phyloP scores from a whole-genome alignment of 2,888 invertebrate species.

The Synergus laeviventris region DNA sequence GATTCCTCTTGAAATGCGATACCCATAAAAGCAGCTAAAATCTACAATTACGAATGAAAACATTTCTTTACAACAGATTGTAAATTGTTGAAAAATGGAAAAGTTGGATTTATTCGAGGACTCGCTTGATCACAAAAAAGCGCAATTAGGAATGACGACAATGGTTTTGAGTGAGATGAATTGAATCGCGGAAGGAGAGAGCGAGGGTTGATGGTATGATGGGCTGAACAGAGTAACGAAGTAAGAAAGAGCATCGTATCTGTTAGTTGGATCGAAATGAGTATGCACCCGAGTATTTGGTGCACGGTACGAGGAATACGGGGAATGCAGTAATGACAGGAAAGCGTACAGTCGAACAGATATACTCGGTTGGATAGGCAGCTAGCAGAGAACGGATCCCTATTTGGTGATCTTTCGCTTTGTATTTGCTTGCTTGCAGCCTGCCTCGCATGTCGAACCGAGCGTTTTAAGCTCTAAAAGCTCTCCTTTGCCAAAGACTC shows the following conservation, averaged over 20 bases:
- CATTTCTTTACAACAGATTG: not conserved
- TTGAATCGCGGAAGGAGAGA: slow-evolving; percentile 10
- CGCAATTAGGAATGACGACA: not conserved
- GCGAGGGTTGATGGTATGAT: not conserved
- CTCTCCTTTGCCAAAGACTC: slow-evolving; percentile 60
- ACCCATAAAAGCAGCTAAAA: too few species aligned
- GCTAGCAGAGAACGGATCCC: slow-evolving; percentile 58
- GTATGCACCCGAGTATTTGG: slow-evolving; percentile 61
- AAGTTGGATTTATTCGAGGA: not conserved
- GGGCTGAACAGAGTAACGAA: slow-evolving; percentile 53
- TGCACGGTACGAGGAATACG: slow-evolving; percentile 64
- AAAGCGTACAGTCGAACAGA: slow-evolving; percentile 66
- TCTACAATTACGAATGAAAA: too few species aligned
- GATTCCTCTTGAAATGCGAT: too few species aligned
- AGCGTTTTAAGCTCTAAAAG: slow-evolving; percentile 68
- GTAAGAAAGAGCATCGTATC: slow-evolving; percentile 59
- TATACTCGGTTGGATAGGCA: slow-evolving; percentile 63
- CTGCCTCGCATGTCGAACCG: slow-evolving; percentile 55
- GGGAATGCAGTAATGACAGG: slow-evolving; percentile 70
- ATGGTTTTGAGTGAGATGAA: slow-evolving; percentile 12
- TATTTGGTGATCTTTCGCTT: slow-evolving; percentile 68
- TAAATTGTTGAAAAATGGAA: not conserved
- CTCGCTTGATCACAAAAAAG: not conserved
- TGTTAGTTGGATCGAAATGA: slow-evolving; percentile 59
- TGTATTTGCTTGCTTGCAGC: slow-evolving; percentile 61